These are phyloP conservation scores for Pelecanus crispus DNA, from an alignment of 2,113 vertebrate genomes.

Conservation along the genomic window DNA sequence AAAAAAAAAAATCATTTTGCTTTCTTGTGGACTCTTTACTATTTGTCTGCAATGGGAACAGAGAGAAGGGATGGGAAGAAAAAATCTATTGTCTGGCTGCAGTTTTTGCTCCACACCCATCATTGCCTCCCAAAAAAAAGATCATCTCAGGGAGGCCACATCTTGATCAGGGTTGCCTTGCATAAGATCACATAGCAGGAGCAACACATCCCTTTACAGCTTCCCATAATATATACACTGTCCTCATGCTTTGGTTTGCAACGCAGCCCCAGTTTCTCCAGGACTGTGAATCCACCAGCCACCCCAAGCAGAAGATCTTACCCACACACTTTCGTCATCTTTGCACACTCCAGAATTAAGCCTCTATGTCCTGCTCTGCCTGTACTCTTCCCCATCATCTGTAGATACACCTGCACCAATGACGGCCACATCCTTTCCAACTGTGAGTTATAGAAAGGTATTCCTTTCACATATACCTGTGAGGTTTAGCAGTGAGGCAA, in stretches of 20 bases:
- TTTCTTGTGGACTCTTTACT: background rate
- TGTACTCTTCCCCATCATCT: background rate
- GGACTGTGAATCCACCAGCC: background rate
- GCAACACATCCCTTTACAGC: background rate
- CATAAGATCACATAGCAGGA: background rate
- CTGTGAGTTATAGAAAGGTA: background rate
- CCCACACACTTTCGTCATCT: background rate
- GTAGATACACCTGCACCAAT: background rate
- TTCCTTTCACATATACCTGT: background rate
- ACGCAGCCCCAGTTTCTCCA: background rate
- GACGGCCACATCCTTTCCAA: background rate
- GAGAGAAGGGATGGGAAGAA: background rate
- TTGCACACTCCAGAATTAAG: background rate
- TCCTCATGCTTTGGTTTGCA: background rate
- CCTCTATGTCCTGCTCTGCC: background rate
- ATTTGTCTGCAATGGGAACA: background rate
- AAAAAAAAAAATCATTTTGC: background rate
- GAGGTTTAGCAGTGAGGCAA: background rate
- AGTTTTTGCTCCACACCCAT: background rate
- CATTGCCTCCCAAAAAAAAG: background rate
- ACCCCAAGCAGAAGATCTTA: background rate
- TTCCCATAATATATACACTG: background rate
- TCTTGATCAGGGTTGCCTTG: background rate
- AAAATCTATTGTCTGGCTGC: background rate
- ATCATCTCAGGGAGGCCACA: background rate